phyloP scores from a whole-genome alignment of 2,888 invertebrate species.

The Tortricodes alternella region DNA sequence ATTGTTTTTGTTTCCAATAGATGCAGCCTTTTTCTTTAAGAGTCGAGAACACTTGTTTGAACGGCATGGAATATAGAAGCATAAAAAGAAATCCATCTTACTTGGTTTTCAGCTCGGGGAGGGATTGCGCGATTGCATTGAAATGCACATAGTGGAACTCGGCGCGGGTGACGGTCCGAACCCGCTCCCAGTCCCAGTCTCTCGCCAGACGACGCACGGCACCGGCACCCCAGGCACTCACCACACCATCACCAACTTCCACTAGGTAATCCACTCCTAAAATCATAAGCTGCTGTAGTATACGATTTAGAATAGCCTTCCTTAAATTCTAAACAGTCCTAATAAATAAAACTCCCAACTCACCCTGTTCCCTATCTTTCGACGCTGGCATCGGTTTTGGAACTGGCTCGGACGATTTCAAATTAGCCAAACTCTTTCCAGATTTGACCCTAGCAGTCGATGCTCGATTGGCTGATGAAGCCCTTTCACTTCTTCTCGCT shows the following conservation, averaged over 20 bases:
- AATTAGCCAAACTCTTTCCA: conserved; percentile 71
- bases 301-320: neutral
- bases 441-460: conserved; percentile 85
- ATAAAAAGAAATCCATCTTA: conserved; percentile 39
- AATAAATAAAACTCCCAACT: neutral
- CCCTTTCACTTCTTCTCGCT: conserved; percentile 68
- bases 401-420: conserved; percentile 78
- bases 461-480: conserved; percentile 81
- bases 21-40: too few species aligned
- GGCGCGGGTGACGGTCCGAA: conserved; percentile 89
- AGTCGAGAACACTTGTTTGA: too few species aligned
- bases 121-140: conserved; percentile 88
- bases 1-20: too few species aligned
- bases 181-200: conserved; percentile 90
- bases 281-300: conserved; percentile 27
- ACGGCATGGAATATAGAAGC: too few species aligned
- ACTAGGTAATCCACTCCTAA: conserved; percentile 94
- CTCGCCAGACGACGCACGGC: conserved; percentile 91
- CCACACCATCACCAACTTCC: conserved; percentile 91
- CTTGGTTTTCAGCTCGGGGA: conserved; percentile 88
- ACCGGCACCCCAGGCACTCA: conserved; percentile 94
- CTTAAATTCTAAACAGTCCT: too few species aligned
- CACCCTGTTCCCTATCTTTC: conserved; percentile 89
- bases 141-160: conserved; percentile 95
- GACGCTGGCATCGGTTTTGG: conserved; percentile 71